Base-by-base conservation (phyloP, 2,888 invertebrate species). In the Ormyrus rosae region DNA sequence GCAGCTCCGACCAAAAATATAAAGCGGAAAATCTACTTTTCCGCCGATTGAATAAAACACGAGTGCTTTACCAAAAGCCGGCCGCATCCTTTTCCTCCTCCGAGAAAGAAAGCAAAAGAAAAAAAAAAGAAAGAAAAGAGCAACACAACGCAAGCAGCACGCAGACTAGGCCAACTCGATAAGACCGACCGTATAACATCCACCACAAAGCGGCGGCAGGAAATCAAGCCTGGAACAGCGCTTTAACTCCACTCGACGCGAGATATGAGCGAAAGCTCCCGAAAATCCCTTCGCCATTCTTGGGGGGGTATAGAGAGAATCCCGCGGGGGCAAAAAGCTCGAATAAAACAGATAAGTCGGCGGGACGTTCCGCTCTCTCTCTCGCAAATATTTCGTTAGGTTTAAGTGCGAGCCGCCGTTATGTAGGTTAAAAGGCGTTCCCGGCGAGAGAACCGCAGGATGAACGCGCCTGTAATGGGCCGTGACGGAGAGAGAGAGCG, bases 351-450 rank as follows among this genome's bases (percentile, higher is more conserved):
- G 19, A 69, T 63, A 69, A 67, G 67, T 45, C 8, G n/a, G 58
- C 8, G 5, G n/a, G 19, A n/a, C 77, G 7, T 0, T 0, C 34
- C 34, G 8, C 11, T 5, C 50, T 55, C 61, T 7, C 34, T 55
- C 61, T 7, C 34, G 10, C 79, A 50, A 78, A 67, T 78, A 79
- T 79, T 79, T 73, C 68, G 68, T 79, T 69, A 73, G 48, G 13
- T 67, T 48, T 70, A 34, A 67, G 68, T 45, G 75, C 45, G 46
- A 60, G 11, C 19, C 2, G 51, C 51, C 51, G 53, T 53, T 64
- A 75, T 64, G 65, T 70, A 19, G 70, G 75, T 75, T 74, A 75
- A 75, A 74, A 70, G 70, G 51, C 65, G 48, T 45, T 50, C 56
- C 7, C 51, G 11, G 11, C 60, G 51, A 46, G 19, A 8, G 11